Percentiles rank a stretch among this genome's conserved stretches.
These are phyloP conservation scores for Sycophaga agraensis DNA, from an alignment of 1,140 invertebrate genomes.

Conservation along the genomic window DNA sequence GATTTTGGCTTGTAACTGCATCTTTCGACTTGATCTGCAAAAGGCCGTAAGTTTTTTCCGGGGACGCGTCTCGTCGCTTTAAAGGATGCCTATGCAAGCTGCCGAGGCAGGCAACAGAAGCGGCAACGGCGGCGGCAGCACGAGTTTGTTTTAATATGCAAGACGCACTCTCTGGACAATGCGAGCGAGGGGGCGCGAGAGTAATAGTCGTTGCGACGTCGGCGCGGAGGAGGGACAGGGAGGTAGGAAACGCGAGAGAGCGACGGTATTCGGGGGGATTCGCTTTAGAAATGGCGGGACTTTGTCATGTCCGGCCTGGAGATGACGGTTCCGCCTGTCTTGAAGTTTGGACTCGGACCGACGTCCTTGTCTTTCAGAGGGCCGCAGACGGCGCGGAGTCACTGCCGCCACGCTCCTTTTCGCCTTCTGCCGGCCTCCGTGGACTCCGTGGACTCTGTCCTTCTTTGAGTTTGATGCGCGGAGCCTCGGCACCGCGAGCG, in stretches of 20 bases:
- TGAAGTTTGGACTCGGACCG: constrained; percentile 36
- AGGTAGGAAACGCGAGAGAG: constrained; percentile 13
- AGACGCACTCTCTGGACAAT: constrained; percentile 42
- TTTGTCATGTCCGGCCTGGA: constrained; percentile 50
- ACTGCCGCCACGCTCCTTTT: too few species aligned
- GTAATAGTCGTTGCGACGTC: constrained; percentile 22
- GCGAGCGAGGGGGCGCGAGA: constrained; percentile 29
- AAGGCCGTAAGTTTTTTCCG: background rate
- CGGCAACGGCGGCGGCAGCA: background rate
- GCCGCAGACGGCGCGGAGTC: background rate
- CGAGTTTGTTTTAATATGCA: constrained; percentile 42
- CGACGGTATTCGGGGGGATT: constrained; percentile 18
- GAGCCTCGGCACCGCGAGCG: too few species aligned
- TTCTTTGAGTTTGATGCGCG: too few species aligned
- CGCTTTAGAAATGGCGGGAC: constrained; percentile 33
- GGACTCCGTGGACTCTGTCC: too few species aligned
- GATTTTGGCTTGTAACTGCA: too few species aligned
- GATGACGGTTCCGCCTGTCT: constrained; percentile 48
- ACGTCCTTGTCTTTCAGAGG: constrained; percentile 21
- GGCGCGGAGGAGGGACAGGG: background rate
- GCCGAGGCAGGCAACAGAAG: background rate
- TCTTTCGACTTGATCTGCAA: too few species aligned
- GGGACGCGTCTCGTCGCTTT: background rate
- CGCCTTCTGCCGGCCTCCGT: background rate
- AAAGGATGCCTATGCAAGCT: background rate